Conservation (phyloP, 2,797 vertebrate species). For the Coracias cyanogaster region DNA sequence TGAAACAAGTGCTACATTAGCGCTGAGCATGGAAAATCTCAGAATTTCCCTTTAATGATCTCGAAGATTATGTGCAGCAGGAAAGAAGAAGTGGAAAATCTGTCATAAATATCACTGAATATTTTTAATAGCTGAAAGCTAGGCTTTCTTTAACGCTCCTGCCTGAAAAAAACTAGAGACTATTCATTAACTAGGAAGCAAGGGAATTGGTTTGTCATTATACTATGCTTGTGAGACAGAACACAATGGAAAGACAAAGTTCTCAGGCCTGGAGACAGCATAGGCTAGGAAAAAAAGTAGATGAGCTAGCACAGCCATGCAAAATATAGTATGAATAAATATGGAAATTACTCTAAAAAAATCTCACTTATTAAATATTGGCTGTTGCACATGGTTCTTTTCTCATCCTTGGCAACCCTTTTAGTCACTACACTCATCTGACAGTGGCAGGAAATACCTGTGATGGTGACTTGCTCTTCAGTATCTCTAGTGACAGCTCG, state of each 20-base stretch:
- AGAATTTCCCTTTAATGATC: slow-evolving; percentile 11
- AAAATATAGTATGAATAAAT: background rate
- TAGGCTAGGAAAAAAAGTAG: background rate
- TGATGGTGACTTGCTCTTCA: background rate
- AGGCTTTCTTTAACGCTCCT: slow-evolving; percentile 4
- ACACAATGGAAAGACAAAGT: background rate
- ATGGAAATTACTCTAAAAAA: background rate
- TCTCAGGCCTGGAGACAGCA: background rate
- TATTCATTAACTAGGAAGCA: slow-evolving; percentile 33
- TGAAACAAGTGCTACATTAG: slow-evolving; percentile 39
- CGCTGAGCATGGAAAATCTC: slow-evolving; percentile 40
- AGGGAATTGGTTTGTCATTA: slow-evolving; percentile 16
- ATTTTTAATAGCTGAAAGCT: slow-evolving; percentile 58
- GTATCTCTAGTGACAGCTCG: background rate
- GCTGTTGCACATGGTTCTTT: background rate
- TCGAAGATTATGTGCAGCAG: background rate
- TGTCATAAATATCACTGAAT: slow-evolving; percentile 45
- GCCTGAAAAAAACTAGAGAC: background rate
- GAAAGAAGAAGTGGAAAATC: slow-evolving; percentile 31
- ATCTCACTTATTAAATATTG: background rate
- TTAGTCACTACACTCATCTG: background rate
- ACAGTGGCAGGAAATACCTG: background rate
- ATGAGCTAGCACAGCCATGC: background rate
- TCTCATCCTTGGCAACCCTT: slow-evolving; percentile 1
- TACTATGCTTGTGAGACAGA: background rate